Base-by-base conservation (phyloP, 2,888 invertebrate species). In the Notodonta ziczac region DNA sequence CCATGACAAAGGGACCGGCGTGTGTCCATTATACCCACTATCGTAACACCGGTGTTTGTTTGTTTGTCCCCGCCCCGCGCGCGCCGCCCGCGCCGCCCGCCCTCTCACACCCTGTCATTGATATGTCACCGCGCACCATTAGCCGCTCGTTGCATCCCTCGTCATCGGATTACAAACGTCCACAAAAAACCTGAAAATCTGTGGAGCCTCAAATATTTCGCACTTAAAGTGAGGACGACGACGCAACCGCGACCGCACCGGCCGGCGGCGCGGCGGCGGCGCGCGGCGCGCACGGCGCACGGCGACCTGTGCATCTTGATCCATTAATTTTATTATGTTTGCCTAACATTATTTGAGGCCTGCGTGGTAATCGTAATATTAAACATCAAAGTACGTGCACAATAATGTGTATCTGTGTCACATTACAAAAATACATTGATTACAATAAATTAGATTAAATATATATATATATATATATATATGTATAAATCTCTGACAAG, bases 151-250 rank as follows among this genome's bases (percentile, higher is more conserved):
- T 56, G 60, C 44, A 56, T 66, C 72, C 72, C 66, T 74, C 80
- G 69, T 76, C 77, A 72, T 72, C 69, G 82, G 76, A 78, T 80
- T 78, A 80, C 9, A 40, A 9, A 77, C 69, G 73, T 74, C 76
- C n/a, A 55, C 14, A 55, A 40, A 53, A 53, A 56, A 72, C 70
- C 32, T 14, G 77, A 82, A 80, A 80, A 82, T 74, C 72, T 70
- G 70, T 72, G 66, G 70, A 65, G 60, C 63, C 73, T 63, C 69
- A 67, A 75, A 78, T 77, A 81, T 83, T 86, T 85, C 81, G 86
- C 86, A 83, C 82, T 83, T 74, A 76, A 52, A 7, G 70, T 61
- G 67, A 58, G 35, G 50, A 59, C 60, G 60, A 63, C 57, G 66
- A 59, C 32, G 53, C 24, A 24, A 24, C 24, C 24, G 24, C 24